A percentile compares a stretch with the other conserved stretches of the same genome.
These are phyloP conservation scores for Andinoacara biseriatus DNA, from an alignment of 2,113 vertebrate genomes.

Conservation along the genomic window DNA sequence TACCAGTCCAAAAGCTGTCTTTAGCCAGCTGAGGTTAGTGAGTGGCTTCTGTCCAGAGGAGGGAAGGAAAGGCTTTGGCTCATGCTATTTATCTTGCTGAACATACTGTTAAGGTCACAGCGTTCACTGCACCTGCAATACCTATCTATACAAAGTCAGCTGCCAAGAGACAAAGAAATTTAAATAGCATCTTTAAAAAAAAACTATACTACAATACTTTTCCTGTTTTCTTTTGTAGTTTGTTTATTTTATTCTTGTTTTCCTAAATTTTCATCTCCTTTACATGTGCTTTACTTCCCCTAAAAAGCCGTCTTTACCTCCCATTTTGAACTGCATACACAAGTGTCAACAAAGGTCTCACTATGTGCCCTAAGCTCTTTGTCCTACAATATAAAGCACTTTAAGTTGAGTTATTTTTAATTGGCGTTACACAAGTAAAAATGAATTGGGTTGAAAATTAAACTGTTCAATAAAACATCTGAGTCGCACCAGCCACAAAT, in stretches of 20 bases:
- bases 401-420: background rate
- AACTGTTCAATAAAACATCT: background rate
- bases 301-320: background rate
- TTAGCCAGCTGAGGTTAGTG: constrained; percentile 37
- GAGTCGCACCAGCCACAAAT: background rate
- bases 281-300: background rate
- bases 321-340: background rate
- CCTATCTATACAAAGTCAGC: background rate
- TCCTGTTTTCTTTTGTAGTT: background rate
- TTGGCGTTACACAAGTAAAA: background rate
- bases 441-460: background rate
- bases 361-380: background rate
- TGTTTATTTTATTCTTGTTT: background rate
- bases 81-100: constrained; percentile 20
- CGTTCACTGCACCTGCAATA: background rate
- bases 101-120: constrained; percentile 15
- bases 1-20: constrained; percentile 13
- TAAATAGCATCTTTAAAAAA: background rate
- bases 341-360: background rate
- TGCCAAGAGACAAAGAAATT: background rate
- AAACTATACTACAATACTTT: background rate
- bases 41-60: constrained; percentile 33
- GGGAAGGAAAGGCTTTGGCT: constrained; percentile 44
- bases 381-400: background rate
- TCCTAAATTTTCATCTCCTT: background rate